A percentile compares a stretch with the other conserved stretches of the same genome.
Conservation (phyloP, 1,140 invertebrate species). For the Mycetomoellerius zeteki region DNA sequence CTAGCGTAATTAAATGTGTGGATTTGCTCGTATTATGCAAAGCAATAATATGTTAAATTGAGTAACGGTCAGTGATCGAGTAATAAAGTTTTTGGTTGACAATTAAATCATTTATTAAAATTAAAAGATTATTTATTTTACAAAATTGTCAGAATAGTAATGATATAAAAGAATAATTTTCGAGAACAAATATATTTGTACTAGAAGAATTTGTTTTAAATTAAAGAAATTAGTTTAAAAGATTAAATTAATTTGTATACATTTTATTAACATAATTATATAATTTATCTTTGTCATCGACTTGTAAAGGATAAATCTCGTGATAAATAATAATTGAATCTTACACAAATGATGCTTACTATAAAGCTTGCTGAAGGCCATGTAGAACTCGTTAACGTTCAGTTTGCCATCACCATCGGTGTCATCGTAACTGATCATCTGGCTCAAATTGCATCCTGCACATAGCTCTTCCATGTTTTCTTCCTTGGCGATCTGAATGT, state of each 20-base stretch:
- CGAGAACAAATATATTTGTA: neutral
- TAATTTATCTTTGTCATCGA: neutral
- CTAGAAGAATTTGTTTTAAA: neutral
- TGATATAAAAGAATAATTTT: neutral
- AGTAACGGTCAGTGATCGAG: too few relatives aligned
- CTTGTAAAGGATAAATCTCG: neutral
- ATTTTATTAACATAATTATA: constrained; percentile 12
- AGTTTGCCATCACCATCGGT: constrained; percentile 90
- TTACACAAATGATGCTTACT: constrained; percentile 88
- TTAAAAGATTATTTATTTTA: neutral
- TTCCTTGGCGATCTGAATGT: constrained; percentile 87
- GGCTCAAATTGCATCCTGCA: constrained; percentile 89
- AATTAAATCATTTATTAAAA: too few relatives aligned
- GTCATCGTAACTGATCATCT: constrained; percentile 92
- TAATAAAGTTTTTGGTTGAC: too few relatives aligned
- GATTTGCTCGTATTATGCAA: too few relatives aligned
- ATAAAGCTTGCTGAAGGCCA: constrained; percentile 92
- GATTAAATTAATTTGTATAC: neutral
- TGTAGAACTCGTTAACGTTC: constrained; percentile 92
- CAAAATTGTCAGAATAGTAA: neutral
- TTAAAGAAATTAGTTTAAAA: neutral
- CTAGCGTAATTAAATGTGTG: too few relatives aligned
- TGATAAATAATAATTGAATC: constrained; percentile 28
- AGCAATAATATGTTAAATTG: too few relatives aligned
- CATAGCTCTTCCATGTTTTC: constrained; percentile 90